Base-by-base conservation (phyloP, 1,140 invertebrate genomes). In the Hycleus phaleratus region DNA sequence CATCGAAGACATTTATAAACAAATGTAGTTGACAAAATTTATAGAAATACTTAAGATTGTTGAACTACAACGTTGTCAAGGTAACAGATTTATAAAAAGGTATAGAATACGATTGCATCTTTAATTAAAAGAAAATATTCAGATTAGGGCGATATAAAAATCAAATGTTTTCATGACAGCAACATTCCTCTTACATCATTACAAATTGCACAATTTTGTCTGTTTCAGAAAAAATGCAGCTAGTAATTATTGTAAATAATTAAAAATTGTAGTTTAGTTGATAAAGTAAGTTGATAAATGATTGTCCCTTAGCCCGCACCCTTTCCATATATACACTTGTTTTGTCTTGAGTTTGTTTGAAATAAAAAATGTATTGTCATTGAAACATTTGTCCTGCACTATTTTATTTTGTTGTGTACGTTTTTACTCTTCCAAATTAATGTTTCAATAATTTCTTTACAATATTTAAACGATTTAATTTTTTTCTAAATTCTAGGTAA, bases 401-500 rank as follows among this genome's bases (percentile, higher is more conserved):
- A 5, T 4, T 32, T 32, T 32, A 5, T 32, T 32, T 32, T 32
- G 32, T 32, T 32, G 32, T 32, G 32, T 32, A 32, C 7, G 32
- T 32, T 32, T 32, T 32, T 2, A 7, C 0, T 32, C 2, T 5
- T 32, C 32, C 32, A 5, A 5, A 32, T 32, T 32, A 32, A 5
- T 32, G 32, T 32, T 4, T 3, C 7, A 32, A 5, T 32, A 3
- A n/a, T 42, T 42, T 7, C 1, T n/a, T n/a, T 42, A 8, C 3
- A 42, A 7, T 42, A 4, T 42, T 42, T 42, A 42, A 8, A 10
- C 8, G 2, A 42, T n/a, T 42, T 10, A 8, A 7, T 42, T 42
- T 6, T 42, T n/a, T 42, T 56, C 25, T 40, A 54, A 46, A 55
- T 66, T 70, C 11, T 54, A 72, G 71, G 63, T 56, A 26, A 69